Evolutionary conservation across 2,113 vertebrate genomes (phyloP).

Genomic region (Pan troglodytes): NHGRI_mPanTro3-v2.1_pri NC_072403.2:9323001-9323500

Average conservation of each 20-base stretch:
- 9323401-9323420: background rate
- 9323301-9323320: too few relatives aligned
- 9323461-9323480: background rate
- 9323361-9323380: background rate
- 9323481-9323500: background rate
- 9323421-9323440: background rate
- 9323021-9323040: background rate
- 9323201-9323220: background rate
- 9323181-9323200: background rate
- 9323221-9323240: rapidly evolving
- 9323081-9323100: background rate
- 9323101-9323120: background rate
- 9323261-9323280: background rate
- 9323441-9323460: conserved; percentile 39
- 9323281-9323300: background rate
- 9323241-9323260: background rate
- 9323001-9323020: background rate
- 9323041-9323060: background rate
- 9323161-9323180: background rate
- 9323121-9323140: background rate
- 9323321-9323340: background rate
- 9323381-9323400: rapidly evolving
- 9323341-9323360: background rate
- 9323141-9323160: background rate
- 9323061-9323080: background rate